Conservation (phyloP, 2,888 invertebrate genomes). For the Drosophila yooni region DNA sequence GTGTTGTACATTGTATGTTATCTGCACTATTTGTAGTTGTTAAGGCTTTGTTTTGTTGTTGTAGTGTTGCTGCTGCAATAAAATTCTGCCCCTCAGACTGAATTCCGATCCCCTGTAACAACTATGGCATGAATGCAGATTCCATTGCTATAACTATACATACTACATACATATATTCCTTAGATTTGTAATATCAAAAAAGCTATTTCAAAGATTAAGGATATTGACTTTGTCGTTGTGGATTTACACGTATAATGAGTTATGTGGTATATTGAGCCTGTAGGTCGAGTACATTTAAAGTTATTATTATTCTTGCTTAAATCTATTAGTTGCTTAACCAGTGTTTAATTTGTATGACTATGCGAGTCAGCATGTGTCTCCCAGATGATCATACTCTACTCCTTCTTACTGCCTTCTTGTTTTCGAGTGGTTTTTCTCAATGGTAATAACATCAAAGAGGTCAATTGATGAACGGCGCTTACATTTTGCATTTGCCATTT, state of each 20-base stretch:
- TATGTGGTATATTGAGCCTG: background rate
- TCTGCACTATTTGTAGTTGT: no score
- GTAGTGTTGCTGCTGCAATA: no score
- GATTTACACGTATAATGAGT: no score
- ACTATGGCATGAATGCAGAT: background rate
- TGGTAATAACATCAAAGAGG: constrained; percentile 69
- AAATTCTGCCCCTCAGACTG: background rate
- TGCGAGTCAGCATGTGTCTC: background rate
- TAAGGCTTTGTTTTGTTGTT: no score
- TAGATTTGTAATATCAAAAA: background rate
- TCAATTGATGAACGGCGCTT: constrained; percentile 47
- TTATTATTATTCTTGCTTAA: background rate
- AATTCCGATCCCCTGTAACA: background rate
- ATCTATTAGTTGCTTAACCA: background rate
- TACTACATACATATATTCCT: background rate
- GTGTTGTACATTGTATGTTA: no score
- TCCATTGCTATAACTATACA: background rate
- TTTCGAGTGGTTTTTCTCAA: constrained; percentile 1
- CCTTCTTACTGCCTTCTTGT: background rate
- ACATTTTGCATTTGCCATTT: constrained; percentile 18
- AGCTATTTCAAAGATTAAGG: background rate
- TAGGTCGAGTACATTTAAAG: no score
- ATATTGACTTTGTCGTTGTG: no score
- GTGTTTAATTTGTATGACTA: background rate
- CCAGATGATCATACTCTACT: background rate